Base-by-base conservation (phyloP, 2,113 vertebrate species). In the Oenanthe melanoleuca region DNA sequence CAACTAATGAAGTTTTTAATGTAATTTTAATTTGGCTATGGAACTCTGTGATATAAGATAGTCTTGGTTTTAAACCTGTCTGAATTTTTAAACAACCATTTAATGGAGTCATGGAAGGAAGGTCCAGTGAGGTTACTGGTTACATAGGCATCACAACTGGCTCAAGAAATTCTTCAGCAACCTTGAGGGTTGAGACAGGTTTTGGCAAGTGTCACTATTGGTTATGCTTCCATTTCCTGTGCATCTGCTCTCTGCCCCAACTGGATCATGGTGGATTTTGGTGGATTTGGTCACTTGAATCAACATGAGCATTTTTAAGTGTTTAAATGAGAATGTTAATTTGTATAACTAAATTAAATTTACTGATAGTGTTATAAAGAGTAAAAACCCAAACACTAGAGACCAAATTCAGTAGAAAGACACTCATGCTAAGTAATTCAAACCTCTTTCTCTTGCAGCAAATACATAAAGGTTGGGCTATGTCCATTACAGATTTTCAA, bases 391-490 rank as follows among this genome's bases (percentile, higher is more conserved):
- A 83, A 63, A 60, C 40, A n/a, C 8, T 3, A 0, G 38, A 56
- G 40, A 78, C 25, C 11, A 69, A 69, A 72, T 60, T 72, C 33
- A 40, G 14, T 72, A 45, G 59, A 49, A 80, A 80, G 33, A 28
- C 57, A 24, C 7, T 37, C 23, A 22, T 24, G 34, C 31, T 63
- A 63, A 63, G 19, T 77, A 59, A 31, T 88, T 94, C 15, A 84
- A 33, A 50, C 8, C 2, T 83, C 14, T 34, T 61, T 75, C 11
- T 92, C 21, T 28, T 72, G 26, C 24, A 80, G 24, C 28, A 87
- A 53, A 49, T 87, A 28, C 0, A 0, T 66, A 23, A 57, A 26
- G 18, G 5, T 24, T 0, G 3, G 7, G 15, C 42, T 71, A 24
- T 42, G 2, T 42, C 83, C 23, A 20, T 44, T 66, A 49, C 20